Evolutionary conservation across 2,888 invertebrate species (phyloP), one percentile per base, ranked within the genome.

Genomic region (Nomada fucata): DNA sequence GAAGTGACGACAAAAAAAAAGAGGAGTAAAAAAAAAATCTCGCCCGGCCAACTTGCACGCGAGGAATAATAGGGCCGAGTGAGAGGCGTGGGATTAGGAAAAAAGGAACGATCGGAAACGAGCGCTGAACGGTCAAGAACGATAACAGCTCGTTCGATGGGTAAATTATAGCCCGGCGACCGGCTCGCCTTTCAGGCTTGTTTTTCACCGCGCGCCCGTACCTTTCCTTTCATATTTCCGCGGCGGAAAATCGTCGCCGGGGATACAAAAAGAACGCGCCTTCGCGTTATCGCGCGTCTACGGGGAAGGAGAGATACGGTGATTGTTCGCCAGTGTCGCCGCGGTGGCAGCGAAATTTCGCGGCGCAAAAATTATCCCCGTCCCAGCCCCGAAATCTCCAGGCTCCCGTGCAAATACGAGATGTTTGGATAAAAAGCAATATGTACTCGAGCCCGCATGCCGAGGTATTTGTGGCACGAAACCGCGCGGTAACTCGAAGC

Each of bases 401-500:
- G 65, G 47, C 71, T 64, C 81, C 75, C 61, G 63, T 75, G 79
- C 61, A 82, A 86, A 79, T 86, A 88, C 80, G 76, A 84, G 73
- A 80, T 83, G 87, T 88, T 89, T 84, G 83, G 61, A 75, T 83
- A 82, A 86, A 89, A 86, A 84, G 80, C 87, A 85, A 87, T 86
- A 81, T 85, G 84, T 80, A 76, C 84, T 73, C 82, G 85, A 82
- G 85, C 88, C 88, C 88, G 88, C 86, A 88, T 88, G 64, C 78
- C 76, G 74, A 61, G 68, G 70, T 36, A 67, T 83, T 75, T 76
- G 69, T 47, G 50, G 42, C 50, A 55, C 61, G 76, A 42, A 70
- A 60, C 55, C 76, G 70, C 76, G 71, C 42, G 76, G 91, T 90
- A 91, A 92, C 83, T 88, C 87, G 91, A 92, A 84, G 88, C 91